phyloP scores from a whole-genome alignment of 2,797 vertebrate genomes.

The Rhyacichthys aspro region DNA sequence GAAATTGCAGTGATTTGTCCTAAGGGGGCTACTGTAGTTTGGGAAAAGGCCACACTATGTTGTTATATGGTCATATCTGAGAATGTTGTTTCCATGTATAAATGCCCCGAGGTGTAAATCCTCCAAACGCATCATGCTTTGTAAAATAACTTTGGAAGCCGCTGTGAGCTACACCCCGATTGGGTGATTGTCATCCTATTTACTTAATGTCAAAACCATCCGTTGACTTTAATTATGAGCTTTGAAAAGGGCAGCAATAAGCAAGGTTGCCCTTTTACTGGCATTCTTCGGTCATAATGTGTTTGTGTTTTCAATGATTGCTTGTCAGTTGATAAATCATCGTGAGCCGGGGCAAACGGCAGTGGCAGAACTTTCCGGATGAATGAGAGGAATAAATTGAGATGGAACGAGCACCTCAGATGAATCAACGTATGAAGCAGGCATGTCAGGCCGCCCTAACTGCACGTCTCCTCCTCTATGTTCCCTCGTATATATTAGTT shows the following conservation, averaged over 20 bases:
- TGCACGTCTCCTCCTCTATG: neutral
- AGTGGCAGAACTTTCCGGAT: slow-evolving; percentile 36
- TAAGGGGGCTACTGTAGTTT: too few species aligned
- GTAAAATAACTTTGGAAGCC: slow-evolving; percentile 16
- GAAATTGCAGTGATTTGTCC: too few species aligned
- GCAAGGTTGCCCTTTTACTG: slow-evolving; percentile 56
- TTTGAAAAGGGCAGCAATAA: slow-evolving; percentile 58
- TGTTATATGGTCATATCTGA: too few species aligned
- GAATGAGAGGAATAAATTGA: slow-evolving; percentile 27
- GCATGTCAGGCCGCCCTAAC: neutral
- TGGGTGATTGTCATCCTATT: slow-evolving; percentile 28
- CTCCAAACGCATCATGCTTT: slow-evolving; percentile 9
- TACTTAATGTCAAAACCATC: slow-evolving; percentile 47
- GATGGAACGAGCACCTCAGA: neutral
- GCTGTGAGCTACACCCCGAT: slow-evolving; percentile 9
- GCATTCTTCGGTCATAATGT: slow-evolving; percentile 57
- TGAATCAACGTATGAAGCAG: neutral
- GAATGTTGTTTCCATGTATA: neutral
- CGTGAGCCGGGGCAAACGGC: slow-evolving; percentile 23
- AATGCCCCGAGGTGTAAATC: neutral
- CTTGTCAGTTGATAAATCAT: slow-evolving; percentile 61
- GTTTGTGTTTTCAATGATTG: slow-evolving; percentile 70
- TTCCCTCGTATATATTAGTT: too few species aligned
- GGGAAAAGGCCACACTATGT: neutral
- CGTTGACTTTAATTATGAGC: slow-evolving; percentile 49